phyloP scores from a whole-genome alignment of 2,888 invertebrate species.

The Drosophila longiperda region DNA sequence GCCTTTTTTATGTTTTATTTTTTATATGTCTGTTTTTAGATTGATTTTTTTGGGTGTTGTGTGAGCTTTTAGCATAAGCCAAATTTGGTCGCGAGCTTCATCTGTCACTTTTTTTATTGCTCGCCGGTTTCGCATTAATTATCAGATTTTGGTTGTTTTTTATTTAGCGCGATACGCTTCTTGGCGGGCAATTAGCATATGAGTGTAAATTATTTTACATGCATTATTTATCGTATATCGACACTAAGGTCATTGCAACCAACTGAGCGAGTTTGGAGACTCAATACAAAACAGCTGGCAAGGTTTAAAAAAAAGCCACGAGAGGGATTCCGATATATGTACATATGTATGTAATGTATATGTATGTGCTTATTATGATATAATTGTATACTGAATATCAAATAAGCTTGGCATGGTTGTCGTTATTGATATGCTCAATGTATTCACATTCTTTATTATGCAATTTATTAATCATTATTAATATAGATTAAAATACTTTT shows the following conservation, averaged over 20 bases:
- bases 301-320: conserved; percentile 15
- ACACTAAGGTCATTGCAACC: conserved; percentile 60
- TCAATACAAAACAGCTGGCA: conserved; percentile 8
- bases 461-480: neutral
- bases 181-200: conserved; percentile 61
- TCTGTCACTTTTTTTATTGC: conserved; percentile 53
- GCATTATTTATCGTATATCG: conserved; percentile 47
- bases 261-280: conserved; percentile 29
- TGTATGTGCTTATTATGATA: neutral
- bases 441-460: neutral
- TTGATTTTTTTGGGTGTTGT: conserved; percentile 17
- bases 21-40: conserved; percentile 29
- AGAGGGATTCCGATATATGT: neutral
- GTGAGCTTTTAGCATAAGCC: neutral
- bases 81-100: conserved; percentile 35
- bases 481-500: neutral
- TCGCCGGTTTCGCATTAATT: conserved; percentile 59
- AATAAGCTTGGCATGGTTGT: neutral
- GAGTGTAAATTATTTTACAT: conserved; percentile 56
- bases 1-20: conserved; percentile 24
- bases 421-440: neutral
- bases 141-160: conserved; percentile 51
- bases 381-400: neutral
- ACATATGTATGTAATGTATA: neutral
- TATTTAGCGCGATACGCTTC: conserved; percentile 15